Conservation (phyloP, 2,797 vertebrate species). For the Holocentrus rufus region DNA sequence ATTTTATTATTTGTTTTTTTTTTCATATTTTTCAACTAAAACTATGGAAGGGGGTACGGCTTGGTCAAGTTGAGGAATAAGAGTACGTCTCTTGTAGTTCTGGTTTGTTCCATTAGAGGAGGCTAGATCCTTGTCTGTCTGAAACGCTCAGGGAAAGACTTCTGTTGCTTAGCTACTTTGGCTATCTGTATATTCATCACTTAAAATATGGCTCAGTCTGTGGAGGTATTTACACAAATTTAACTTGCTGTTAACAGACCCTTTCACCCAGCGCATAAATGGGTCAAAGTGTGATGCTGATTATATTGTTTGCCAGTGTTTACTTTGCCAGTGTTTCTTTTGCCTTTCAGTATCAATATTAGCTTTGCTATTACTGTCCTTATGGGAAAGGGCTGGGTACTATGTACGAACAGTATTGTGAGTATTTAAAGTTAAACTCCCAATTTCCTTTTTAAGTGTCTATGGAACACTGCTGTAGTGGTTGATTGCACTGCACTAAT, state of each 20-base stretch:
- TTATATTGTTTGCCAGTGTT: slow-evolving; percentile 61
- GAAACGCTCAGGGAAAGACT: slow-evolving; percentile 86
- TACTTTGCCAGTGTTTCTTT: slow-evolving; percentile 75
- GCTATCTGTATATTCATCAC: slow-evolving; percentile 82
- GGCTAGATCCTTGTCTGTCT: slow-evolving; percentile 64
- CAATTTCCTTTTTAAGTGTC: slow-evolving; percentile 52
- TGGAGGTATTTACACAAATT: slow-evolving; percentile 83
- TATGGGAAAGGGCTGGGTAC: slow-evolving; percentile 62
- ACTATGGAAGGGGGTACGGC: slow-evolving; percentile 42
- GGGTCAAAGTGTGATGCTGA: slow-evolving; percentile 34
- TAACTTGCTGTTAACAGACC: slow-evolving; percentile 84
- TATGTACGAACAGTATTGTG: slow-evolving; percentile 63
- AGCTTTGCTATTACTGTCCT: slow-evolving; percentile 62
- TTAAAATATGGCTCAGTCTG: slow-evolving; percentile 82
- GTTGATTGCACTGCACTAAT: slow-evolving; percentile 78
- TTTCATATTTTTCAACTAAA: slow-evolving; percentile 40
- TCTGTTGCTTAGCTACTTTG: slow-evolving; percentile 85
- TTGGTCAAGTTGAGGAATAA: slow-evolving; percentile 83
- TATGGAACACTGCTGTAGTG: slow-evolving; percentile 59
- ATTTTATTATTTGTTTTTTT: slow-evolving; percentile 43
- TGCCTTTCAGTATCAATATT: slow-evolving; percentile 66
- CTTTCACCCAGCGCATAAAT: slow-evolving; percentile 47
- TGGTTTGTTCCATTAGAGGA: slow-evolving; percentile 63
- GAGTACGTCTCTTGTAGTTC: slow-evolving; percentile 69
- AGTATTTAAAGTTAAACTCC: slow-evolving; percentile 63